Evolutionary conservation across 2,113 vertebrate species (phyloP), one percentile per base, ranked within the genome.

Genomic region (Hippocampus barbouri): DNA sequence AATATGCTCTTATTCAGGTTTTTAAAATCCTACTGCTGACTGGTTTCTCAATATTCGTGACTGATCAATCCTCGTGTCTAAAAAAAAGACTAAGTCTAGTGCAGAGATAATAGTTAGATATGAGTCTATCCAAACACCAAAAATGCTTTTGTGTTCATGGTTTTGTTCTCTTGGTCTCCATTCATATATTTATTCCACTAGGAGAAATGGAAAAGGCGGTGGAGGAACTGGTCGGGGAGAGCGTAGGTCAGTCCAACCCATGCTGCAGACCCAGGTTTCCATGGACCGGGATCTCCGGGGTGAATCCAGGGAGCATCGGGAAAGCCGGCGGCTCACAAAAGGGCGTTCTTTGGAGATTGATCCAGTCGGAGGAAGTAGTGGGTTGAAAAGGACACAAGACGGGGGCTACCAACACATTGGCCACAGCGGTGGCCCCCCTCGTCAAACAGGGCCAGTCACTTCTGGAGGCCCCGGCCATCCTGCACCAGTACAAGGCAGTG

Each of bases 301-400:
- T 38, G 95, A 95, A 72, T 87, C 93, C 61, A 93, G 93, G 79
- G 96, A 97, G 60, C 92, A 94, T 74, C 92, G 93, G 41, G 95
- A 96, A 75, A 91, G 88, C 78, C 93, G 95, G 70, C 90, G 93
- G 66, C 91, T 97, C 77, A 92, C 93, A 72, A 98, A 98, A 81
- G 95, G 93, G 67, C 92, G 93, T 65, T 98, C 96, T 2, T 93
- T 97, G 86, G 96, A 98, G 79, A 93, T 93, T 25, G 87, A 94
- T 68, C 93, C 94, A 69, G 87, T 93, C 67, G 92, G 85, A 56
- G 86, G 21, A 70, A 90, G 91, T 72, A 90, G 87, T 2, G 92
- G 90, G 74, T 45, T 91, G 81, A 87, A 85, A 76, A 92, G 93
- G 85, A 93, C 92, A 83, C 95, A 95, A 77, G 93, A 95, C 77